Evolutionary conservation across 2,113 vertebrate species (phyloP).

Genomic region (Cephalopterus ornatus): DNA sequence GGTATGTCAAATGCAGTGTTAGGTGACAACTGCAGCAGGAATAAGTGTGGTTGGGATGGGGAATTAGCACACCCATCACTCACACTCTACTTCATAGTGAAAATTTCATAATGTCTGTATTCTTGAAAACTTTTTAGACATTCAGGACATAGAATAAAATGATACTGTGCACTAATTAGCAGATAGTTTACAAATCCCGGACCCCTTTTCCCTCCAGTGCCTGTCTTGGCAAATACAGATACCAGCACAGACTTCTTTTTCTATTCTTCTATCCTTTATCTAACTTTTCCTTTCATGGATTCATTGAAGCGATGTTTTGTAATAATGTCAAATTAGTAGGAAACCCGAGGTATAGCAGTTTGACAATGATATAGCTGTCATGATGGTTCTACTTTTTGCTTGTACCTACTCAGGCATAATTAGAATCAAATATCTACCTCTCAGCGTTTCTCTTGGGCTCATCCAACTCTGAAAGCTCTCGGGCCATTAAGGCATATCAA

Average conservation of each 20-base stretch:
- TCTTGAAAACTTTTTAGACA: background rate
- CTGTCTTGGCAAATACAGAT: constrained; percentile 6
- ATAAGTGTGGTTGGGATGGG: background rate
- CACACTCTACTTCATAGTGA: background rate
- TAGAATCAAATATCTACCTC: constrained; percentile 75
- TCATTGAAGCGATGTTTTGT: constrained; percentile 51
- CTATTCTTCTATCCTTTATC: constrained; percentile 16
- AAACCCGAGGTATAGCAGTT: constrained; percentile 54
- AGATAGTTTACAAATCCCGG: constrained; percentile 6
- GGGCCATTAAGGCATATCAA: constrained; percentile 78
- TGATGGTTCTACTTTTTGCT: constrained; percentile 59
- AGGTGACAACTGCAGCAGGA: background rate
- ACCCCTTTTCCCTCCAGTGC: background rate
- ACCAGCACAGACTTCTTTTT: background rate
- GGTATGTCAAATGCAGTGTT: fast-evolving
- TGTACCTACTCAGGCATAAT: constrained; percentile 68
- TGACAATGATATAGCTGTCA: constrained; percentile 74
- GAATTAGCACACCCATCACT: background rate
- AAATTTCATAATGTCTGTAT: background rate
- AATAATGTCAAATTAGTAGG: constrained; percentile 64
- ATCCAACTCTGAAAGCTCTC: constrained; percentile 68
- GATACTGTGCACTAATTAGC: background rate
- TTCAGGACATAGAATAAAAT: background rate
- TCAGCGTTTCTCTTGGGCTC: constrained; percentile 71
- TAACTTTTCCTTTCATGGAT: constrained; percentile 37